A percentile compares a stretch with the other conserved stretches of the same genome.
Conservation (phyloP, 1,140 invertebrate species). For the Drosophila dunni region DNA sequence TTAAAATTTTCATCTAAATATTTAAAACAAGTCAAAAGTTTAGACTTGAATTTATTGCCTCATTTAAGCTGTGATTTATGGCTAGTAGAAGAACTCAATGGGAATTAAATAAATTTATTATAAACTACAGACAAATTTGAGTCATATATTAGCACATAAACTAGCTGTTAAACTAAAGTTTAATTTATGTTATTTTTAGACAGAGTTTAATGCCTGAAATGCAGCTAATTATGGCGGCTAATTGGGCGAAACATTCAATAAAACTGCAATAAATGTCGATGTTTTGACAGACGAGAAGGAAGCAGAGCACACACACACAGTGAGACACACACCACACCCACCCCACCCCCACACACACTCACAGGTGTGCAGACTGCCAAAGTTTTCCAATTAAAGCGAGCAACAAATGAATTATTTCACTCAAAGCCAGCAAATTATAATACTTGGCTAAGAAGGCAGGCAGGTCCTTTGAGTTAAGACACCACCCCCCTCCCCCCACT, state of each 20-base stretch:
- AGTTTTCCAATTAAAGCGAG: constrained; percentile 73
- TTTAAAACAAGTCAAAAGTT: no score
- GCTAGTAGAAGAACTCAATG: no score
- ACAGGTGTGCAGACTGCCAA: constrained; percentile 23
- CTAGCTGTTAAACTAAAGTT: no score
- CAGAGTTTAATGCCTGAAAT: no score
- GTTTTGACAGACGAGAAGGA: constrained; percentile 7
- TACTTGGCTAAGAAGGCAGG: not conserved
- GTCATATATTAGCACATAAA: no score
- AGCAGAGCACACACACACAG: not conserved
- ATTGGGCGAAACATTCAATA: constrained; percentile 39
- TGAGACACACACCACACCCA: not conserved
- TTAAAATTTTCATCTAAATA: no score
- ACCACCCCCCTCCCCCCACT: no score
- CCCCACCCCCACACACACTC: constrained; percentile 1
- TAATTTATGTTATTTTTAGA: no score
- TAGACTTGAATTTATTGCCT: no score
- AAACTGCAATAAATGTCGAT: constrained; percentile 33
- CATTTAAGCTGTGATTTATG: no score
- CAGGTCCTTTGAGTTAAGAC: not conserved
- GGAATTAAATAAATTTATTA: no score
- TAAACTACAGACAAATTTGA: no score
- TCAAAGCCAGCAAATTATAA: constrained; percentile 21
- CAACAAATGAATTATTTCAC: constrained; percentile 55
- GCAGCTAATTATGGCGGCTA: not conserved